These are phyloP conservation scores for Meloidogyne hapla DNA, from an alignment of 1,140 invertebrate genomes.

Conservation along the genomic window DNA sequence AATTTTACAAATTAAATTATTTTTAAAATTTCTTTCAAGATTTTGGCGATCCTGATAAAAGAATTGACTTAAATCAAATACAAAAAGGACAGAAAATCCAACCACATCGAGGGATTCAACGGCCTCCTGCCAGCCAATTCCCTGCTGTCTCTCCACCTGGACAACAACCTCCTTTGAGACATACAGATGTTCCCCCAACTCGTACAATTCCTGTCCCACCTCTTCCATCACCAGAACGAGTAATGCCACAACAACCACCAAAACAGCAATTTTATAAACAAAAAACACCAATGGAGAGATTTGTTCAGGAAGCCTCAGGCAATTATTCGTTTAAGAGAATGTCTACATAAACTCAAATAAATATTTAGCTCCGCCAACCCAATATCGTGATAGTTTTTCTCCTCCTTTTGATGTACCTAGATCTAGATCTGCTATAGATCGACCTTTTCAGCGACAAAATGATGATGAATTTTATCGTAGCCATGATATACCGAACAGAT, in stretches of 20 bases:
- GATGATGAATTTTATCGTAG: conserved; percentile 7
- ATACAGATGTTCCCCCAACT: background rate
- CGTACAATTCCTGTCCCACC: background rate
- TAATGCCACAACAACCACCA: background rate
- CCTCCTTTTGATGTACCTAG: background rate
- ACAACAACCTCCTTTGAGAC: background rate
- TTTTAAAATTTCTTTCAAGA: background rate
- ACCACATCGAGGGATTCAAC: background rate
- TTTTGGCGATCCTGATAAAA: conserved; percentile 7
- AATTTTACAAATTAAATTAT: no score
- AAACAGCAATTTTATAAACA: background rate
- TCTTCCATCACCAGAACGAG: background rate
- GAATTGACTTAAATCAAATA: background rate
- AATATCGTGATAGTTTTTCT: background rate
- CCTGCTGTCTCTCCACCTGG: background rate
- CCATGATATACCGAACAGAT: background rate
- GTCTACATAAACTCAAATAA: no score
- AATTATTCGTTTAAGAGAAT: background rate
- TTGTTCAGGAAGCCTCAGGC: background rate
- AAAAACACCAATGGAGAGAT: conserved; percentile 15
- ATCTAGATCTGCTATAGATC: conserved; percentile 16
- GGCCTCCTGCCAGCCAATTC: conserved; percentile 20
- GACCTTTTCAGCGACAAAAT: conserved; percentile 6
- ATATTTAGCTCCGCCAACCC: background rate
- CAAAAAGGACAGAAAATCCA: background rate